Conservation (phyloP, 2,113 vertebrate genomes). For the Pelvicachromis taeniatus region DNA sequence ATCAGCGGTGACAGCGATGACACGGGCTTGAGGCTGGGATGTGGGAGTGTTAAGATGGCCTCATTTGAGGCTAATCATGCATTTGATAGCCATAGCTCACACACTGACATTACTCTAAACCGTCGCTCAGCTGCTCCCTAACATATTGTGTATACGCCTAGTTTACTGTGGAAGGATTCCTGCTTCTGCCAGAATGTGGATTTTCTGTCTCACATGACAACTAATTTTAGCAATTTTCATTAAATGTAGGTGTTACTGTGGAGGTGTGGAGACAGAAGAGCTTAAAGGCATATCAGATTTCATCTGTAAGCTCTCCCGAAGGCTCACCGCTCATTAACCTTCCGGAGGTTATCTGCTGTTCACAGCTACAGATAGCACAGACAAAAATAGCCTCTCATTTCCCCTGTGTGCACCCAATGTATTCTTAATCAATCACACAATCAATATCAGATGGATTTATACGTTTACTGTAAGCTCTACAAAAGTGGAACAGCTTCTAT, state of each 20-base stretch:
- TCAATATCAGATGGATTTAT: background rate
- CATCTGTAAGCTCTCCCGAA: constrained; percentile 24
- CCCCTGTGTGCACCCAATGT: background rate
- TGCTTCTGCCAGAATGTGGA: background rate
- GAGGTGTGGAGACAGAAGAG: constrained; percentile 10
- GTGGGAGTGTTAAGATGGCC: background rate
- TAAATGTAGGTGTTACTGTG: background rate
- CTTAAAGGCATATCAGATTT: constrained; percentile 34
- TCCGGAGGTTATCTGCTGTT: constrained; percentile 51
- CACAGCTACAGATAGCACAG: constrained; percentile 40
- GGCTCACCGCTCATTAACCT: constrained; percentile 63
- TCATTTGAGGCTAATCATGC: constrained; percentile 15
- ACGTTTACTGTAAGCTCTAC: background rate
- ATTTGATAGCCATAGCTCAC: background rate
- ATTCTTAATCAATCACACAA: constrained; percentile 47
- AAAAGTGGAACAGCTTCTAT: background rate
- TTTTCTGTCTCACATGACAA: background rate
- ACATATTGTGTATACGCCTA: background rate
- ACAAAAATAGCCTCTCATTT: constrained; percentile 54
- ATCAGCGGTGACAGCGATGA: constrained; percentile 26
- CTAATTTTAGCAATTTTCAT: constrained; percentile 58
- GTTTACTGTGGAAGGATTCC: background rate
- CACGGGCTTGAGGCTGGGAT: background rate
- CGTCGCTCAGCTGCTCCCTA: background rate
- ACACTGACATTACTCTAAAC: background rate